Evolutionary conservation across 92 coral and sea anemone species (phyloP), one percentile per base, ranked within the genome.

Genomic region (Phymanthus crucifer): DNA sequence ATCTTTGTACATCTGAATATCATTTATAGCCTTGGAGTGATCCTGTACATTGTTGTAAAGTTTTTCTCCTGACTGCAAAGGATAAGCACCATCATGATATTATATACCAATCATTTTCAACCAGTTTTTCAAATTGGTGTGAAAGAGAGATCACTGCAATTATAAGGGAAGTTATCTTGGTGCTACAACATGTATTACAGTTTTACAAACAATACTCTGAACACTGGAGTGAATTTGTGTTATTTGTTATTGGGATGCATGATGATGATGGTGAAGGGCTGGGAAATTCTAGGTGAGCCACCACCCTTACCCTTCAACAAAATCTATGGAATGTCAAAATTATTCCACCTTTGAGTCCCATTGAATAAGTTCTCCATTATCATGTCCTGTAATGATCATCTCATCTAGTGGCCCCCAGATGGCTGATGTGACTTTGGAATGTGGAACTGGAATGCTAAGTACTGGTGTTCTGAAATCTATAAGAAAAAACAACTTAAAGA

Each of bases 331-430:
- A 2, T n/a, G 27, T 54, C 4, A 16, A 21, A 50, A 14, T 3
- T 50, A 50, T 24, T 57, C n/a, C 35, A 95, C 99, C 99, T 89
- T 95, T 2, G 92, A 81, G 71, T 95, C 98, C 97, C 97, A 93
- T 52, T 95, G 99, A 61, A 94, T 90, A 37, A 95, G 87, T 73
- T 93, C 93, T 10, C 99, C 99, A 85, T 95, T 95, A 67, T 95
- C 99, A 74, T 95, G 97, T 0, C 99, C 99, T 66, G 99, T 90
- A 72, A 95, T 90, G 31, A 95, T 88, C 78, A 90, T 90, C 52
- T 93, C 93, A 75, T 95, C 99, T 24, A 95, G 79, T 17, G 99
- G 99, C 19, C 99, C 99, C 99, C 99, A 95, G 13, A 95, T 81
- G 18, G 97, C 91, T 16, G 99, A 90, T 19, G 99, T 93, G 46